Conservation (phyloP, 2,797 vertebrate species). For the Parambassis ranga region DNA sequence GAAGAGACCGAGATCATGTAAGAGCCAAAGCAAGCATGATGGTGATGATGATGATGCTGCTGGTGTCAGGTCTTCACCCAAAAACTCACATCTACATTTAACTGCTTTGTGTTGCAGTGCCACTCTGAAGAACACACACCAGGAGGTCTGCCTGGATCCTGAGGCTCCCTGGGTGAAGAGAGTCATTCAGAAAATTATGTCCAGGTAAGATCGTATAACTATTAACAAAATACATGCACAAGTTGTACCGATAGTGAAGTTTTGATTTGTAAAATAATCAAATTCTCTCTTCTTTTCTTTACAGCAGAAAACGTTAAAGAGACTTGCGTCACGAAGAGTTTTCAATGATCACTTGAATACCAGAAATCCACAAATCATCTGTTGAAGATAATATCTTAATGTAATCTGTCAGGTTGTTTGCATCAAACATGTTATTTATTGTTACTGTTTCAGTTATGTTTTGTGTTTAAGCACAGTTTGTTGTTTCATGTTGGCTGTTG, state of each 20-base stretch:
- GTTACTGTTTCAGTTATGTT: constrained; percentile 1
- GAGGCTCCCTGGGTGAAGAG: constrained; percentile 67
- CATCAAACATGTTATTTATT: constrained; percentile 61
- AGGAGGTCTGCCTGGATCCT: constrained; percentile 66
- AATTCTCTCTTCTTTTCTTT: constrained; percentile 22
- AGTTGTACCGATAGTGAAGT: no score
- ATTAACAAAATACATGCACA: not conserved
- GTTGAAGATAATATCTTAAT: constrained; percentile 8
- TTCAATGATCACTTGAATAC: not conserved
- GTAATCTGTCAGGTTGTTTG: constrained; percentile 34
- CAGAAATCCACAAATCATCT: not conserved
- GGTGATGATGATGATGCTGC: not conserved
- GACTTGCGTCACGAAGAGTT: no score
- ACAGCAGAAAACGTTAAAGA: constrained; percentile 43
- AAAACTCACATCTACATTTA: not conserved
- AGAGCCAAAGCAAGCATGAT: constrained; percentile 13
- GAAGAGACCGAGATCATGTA: constrained; percentile 73
- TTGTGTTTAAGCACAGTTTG: not conserved
- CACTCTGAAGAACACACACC: constrained; percentile 59
- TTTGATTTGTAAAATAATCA: constrained; percentile 15
- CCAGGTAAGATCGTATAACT: constrained; percentile 47
- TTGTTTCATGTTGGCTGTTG: no score
- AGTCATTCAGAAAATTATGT: constrained; percentile 45
- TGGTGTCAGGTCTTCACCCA: not conserved
- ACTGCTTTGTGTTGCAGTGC: constrained; percentile 62